phyloP scores from a whole-genome alignment of 2,888 invertebrate species.

The Tachina grossa region DNA sequence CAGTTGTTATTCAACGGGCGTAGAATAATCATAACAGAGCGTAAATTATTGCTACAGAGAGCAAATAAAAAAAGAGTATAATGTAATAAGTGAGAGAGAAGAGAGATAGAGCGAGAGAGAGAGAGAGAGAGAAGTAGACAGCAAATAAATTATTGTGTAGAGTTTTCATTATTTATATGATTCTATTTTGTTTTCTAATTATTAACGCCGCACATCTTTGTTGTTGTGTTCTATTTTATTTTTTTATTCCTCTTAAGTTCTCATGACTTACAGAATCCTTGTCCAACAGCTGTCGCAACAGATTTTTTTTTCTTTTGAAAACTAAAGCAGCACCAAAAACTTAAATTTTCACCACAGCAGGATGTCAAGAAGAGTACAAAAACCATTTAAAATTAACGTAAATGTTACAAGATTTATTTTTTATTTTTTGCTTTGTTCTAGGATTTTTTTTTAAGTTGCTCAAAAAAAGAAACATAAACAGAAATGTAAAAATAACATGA shows the following conservation, averaged over 20 bases:
- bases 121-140: neutral
- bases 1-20: constrained; percentile 41
- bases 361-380: constrained; percentile 61
- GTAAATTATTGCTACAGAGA: constrained; percentile 39
- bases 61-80: neutral
- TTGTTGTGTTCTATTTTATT: constrained; percentile 29
- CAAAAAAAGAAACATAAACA: neutral
- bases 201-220: constrained; percentile 63
- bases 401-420: constrained; percentile 58
- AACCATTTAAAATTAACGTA: constrained; percentile 64
- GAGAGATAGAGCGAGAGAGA: constrained; percentile 6
- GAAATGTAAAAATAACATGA: constrained; percentile 43
- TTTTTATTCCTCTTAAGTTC: constrained; percentile 23
- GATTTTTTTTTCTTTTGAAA: constrained; percentile 55
- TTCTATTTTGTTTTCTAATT: constrained; percentile 61
- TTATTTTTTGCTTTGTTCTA: constrained; percentile 9
- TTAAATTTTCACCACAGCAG: constrained; percentile 69
- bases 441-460: constrained; percentile 6
- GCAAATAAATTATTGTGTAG: constrained; percentile 44
- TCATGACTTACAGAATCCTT: constrained; percentile 65
- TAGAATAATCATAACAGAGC: constrained; percentile 67
- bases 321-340: constrained; percentile 35
- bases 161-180: constrained; percentile 46
- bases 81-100: neutral
- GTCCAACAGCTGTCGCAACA: constrained; percentile 72